Conservation (phyloP, 2,113 vertebrate species). For the Mungos mungo region DNA sequence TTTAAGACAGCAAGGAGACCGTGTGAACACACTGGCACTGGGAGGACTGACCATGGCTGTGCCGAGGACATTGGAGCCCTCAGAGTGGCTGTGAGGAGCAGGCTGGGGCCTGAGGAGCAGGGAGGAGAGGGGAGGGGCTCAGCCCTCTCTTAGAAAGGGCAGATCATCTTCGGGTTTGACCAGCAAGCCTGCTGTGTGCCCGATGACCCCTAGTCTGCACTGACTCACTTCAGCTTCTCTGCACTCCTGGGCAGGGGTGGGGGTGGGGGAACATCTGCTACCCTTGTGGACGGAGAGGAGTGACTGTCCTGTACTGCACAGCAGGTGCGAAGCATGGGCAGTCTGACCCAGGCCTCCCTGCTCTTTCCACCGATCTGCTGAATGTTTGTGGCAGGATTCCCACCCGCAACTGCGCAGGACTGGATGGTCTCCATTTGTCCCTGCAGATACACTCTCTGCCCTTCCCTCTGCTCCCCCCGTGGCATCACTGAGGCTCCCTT, state of each 20-base stretch:
- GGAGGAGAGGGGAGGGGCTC: background rate
- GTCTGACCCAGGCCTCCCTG: background rate
- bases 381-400: background rate
- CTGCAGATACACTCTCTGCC: background rate
- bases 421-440: fast-evolving
- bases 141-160: background rate
- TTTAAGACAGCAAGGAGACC: background rate
- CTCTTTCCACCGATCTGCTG: background rate
- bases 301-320: fast-evolving
- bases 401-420: background rate
- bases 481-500: background rate
- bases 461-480: background rate
- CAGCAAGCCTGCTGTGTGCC: background rate
- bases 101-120: fast-evolving
- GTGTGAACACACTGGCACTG: background rate
- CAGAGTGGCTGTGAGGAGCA: background rate
- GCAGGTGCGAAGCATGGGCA: fast-evolving
- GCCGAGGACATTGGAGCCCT: background rate
- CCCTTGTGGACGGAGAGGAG: background rate
- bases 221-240: background rate
- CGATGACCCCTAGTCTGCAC: fast-evolving
- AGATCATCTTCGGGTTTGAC: background rate
- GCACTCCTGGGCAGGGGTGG: background rate
- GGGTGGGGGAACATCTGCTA: fast-evolving
- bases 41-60: background rate